Conservation (phyloP, 2,888 invertebrate genomes). For the Leptopilina myrica region DNA sequence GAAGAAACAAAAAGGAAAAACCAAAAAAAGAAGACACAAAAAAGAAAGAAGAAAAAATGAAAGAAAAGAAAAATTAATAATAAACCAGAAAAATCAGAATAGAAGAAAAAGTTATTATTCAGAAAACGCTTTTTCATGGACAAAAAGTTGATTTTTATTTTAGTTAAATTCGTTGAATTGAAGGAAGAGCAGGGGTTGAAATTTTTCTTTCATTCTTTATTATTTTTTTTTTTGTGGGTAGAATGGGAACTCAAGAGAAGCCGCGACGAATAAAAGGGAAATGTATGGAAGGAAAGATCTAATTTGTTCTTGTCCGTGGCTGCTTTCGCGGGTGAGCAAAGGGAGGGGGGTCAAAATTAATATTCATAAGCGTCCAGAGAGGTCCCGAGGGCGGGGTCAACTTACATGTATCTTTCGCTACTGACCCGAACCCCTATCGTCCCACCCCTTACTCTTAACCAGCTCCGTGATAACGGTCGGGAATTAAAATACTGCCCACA, state of each 20-base stretch:
- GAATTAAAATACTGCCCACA: conserved; percentile 75
- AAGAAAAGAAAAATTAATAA: no score
- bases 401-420: conserved; percentile 77
- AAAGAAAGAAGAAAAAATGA: no score
- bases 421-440: conserved; percentile 71
- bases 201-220: no score
- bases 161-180: background rate
- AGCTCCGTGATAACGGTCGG: conserved; percentile 72
- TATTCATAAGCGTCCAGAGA: conserved; percentile 77
- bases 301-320: conserved; percentile 76
- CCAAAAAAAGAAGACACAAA: no score
- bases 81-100: no score
- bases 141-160: no score
- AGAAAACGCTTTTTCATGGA: no score
- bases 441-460: conserved; percentile 52
- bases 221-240: conserved; percentile 40
- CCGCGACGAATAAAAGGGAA: conserved; percentile 73
- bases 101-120: no score
- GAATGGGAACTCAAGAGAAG: conserved; percentile 45
- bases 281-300: conserved; percentile 77
- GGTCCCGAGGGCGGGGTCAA: conserved; percentile 76
- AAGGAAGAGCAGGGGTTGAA: conserved; percentile 1
- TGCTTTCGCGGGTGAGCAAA: conserved; percentile 60
- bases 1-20: no score
- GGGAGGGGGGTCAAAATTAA: conserved; percentile 71